phyloP scores from a whole-genome alignment of 30 jellyfish, hydroid and myxozoan species.

The Pseudorhiza aurosa region DNA sequence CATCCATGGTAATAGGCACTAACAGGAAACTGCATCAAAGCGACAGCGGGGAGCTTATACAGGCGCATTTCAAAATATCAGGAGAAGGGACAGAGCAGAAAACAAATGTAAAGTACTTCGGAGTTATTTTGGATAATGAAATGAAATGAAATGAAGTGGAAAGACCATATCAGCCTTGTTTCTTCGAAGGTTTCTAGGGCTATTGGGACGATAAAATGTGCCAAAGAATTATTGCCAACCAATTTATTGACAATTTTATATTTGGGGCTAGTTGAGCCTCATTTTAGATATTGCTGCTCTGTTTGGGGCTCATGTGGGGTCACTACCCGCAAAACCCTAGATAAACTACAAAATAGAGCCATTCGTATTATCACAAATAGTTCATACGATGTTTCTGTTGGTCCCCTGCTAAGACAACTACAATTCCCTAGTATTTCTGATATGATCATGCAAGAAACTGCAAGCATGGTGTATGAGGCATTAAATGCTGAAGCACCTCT shows the following conservation, averaged over 20 bases:
- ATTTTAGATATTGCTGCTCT: slow-evolving; percentile 6
- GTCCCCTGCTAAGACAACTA: neutral
- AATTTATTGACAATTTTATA: neutral
- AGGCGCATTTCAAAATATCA: neutral
- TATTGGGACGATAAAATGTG: neutral
- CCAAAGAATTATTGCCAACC: neutral
- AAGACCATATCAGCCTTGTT: neutral
- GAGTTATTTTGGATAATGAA: too few relatives aligned
- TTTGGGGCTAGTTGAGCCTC: slow-evolving; percentile 8
- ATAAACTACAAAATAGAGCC: neutral
- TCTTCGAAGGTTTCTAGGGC: neutral
- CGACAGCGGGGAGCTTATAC: neutral
- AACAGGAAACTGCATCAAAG: neutral
- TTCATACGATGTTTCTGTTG: neutral
- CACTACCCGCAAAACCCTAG: neutral
- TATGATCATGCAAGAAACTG: too few relatives aligned
- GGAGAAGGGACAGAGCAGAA: neutral
- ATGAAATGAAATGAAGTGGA: neutral
- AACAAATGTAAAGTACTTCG: neutral
- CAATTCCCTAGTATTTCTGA: slow-evolving; percentile 7
- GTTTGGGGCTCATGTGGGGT: neutral
- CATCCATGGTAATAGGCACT: slow-evolving; percentile 1
- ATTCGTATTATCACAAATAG: neutral
- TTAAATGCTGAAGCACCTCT: too few relatives aligned
- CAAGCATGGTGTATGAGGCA: too few relatives aligned